Conservation (phyloP, 2,797 vertebrate species). For the Adelosebastes latens region DNA sequence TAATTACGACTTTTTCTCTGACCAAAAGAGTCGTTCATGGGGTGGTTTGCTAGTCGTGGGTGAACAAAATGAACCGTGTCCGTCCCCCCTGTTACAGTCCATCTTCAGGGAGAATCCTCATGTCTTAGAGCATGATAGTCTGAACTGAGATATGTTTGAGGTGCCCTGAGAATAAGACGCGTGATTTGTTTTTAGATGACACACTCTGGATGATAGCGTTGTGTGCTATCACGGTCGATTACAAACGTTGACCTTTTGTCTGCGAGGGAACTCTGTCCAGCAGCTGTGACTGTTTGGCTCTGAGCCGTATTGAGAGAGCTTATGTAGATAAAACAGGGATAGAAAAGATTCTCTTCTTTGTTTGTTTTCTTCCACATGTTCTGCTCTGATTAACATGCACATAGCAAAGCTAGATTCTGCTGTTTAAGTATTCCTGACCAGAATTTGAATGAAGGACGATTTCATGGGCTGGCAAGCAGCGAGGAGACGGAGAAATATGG, state of each 20-base stretch:
- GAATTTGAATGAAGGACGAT: slow-evolving; percentile 40
- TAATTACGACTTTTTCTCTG: too few species aligned
- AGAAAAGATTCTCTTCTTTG: neutral
- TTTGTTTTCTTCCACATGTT: slow-evolving; percentile 9
- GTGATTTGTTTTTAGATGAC: neutral
- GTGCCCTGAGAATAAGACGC: neutral
- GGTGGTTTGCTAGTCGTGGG: too few species aligned
- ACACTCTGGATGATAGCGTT: neutral
- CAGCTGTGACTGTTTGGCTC: neutral
- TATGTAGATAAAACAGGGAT: neutral
- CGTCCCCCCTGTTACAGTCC: too few species aligned
- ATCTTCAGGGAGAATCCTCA: neutral
- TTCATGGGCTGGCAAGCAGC: neutral
- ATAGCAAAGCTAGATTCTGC: neutral
- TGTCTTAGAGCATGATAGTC: neutral
- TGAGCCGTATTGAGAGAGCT: neutral
- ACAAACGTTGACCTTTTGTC: neutral
- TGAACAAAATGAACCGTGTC: too few species aligned
- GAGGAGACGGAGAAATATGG: neutral
- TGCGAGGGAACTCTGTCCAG: neutral
- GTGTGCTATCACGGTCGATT: neutral
- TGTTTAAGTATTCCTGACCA: slow-evolving; percentile 16
- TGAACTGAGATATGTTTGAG: neutral
- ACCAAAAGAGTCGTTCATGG: too few species aligned
- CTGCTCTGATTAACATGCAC: slow-evolving; percentile 30